Evolutionary conservation across 2,797 vertebrate genomes (phyloP).

Genomic region (Bothrops alternatus): DNA sequence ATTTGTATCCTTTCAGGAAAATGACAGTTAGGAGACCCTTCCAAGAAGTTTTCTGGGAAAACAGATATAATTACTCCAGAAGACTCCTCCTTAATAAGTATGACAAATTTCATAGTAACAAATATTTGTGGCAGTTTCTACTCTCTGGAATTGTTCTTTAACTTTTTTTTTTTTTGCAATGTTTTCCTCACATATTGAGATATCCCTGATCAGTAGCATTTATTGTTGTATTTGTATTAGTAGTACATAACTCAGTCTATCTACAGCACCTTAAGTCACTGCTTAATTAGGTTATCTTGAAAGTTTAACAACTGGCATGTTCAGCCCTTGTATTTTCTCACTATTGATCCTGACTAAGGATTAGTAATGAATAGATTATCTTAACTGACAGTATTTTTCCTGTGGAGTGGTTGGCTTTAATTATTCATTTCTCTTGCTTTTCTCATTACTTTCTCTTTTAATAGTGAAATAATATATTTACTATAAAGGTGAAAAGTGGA

Average conservation of each 20-base stretch:
- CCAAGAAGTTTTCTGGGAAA: conserved; percentile 66
- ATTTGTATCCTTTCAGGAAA: conserved; percentile 33
- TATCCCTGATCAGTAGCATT: neutral
- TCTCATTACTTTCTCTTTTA: neutral
- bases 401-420: neutral
- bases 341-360: neutral
- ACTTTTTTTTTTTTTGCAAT: neutral
- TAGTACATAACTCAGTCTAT: neutral
- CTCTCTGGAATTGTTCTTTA: neutral
- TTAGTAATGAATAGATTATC: neutral
- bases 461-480: neutral
- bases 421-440: neutral
- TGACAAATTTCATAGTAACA: conserved; percentile 40
- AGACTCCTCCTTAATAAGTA: conserved; percentile 52
- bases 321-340: neutral
- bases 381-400: neutral
- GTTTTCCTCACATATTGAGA: neutral
- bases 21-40: conserved; percentile 50
- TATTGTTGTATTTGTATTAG: neutral
- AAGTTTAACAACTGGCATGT: neutral
- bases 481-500: neutral
- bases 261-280: neutral
- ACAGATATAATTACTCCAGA: conserved; percentile 47
- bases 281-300: neutral
- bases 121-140: conserved; percentile 42